These are phyloP conservation scores for Nemotelus nigrinus DNA, from an alignment of 2,888 invertebrate genomes.

Conservation along the genomic window DNA sequence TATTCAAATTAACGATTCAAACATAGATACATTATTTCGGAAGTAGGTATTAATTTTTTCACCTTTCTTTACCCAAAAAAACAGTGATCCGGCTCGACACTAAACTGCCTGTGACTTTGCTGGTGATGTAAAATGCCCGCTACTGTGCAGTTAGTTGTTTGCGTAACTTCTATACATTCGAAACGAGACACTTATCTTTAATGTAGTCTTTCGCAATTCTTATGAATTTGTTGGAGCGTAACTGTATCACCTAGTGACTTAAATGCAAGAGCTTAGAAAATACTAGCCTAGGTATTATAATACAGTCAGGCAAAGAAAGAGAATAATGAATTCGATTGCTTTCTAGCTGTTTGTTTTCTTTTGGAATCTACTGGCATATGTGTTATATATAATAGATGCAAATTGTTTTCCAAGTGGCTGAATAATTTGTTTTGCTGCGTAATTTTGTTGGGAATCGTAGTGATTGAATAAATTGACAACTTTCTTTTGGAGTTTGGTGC, in stretches of 20 bases:
- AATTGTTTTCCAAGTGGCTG: too few species aligned
- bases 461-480: too few species aligned
- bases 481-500: too few species aligned
- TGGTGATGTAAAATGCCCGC: too few species aligned
- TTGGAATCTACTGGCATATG: too few species aligned
- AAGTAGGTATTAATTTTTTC: neutral
- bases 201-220: constrained; percentile 4
- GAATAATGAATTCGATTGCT: neutral
- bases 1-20: neutral
- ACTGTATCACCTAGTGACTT: constrained; percentile 13
- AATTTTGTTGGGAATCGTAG: too few species aligned
- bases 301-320: neutral
- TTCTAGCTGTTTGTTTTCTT: neutral
- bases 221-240: neutral
- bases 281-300: neutral
- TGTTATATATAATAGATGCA: too few species aligned
- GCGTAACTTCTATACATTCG: neutral
- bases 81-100: neutral
- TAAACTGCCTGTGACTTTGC: too few species aligned
- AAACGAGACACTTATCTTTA: constrained; percentile 8
- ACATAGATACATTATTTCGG: neutral
- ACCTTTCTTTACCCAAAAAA: neutral
- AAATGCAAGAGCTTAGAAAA: too few species aligned
- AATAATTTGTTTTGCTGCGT: too few species aligned
- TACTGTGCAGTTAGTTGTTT: neutral